These are phyloP conservation scores for Arrhamphus sclerolepis DNA, from an alignment of 2,797 vertebrate species.

Conservation along the genomic window DNA sequence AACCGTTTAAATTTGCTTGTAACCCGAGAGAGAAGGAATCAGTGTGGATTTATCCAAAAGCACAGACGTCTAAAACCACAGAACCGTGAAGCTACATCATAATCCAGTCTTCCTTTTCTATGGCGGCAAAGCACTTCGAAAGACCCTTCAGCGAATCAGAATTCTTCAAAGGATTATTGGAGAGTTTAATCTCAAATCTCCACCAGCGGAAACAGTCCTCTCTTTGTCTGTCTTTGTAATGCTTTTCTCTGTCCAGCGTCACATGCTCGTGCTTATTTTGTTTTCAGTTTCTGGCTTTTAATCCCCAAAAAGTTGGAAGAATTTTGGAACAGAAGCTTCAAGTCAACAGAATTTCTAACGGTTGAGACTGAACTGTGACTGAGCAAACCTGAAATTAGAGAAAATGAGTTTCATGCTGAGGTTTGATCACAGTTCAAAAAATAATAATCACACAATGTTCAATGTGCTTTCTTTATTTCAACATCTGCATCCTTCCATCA, in stretches of 20 bases:
- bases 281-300: too few species aligned
- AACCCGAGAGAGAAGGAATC: too few species aligned
- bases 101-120: too few species aligned
- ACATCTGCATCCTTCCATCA: too few species aligned
- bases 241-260: too few species aligned
- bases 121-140: too few species aligned
- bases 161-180: constrained; percentile 34
- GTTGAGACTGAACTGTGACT: neutral
- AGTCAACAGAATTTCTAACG: neutral
- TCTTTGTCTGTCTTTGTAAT: constrained; percentile 28
- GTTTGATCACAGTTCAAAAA: neutral
- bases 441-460: neutral
- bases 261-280: constrained; percentile 4
- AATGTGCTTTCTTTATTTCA: too few species aligned
- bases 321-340: neutral
- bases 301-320: neutral
- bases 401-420: neutral
- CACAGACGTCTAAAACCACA: too few species aligned
- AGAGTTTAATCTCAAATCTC: neutral
- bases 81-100: too few species aligned
- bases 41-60: too few species aligned
- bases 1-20: too few species aligned
- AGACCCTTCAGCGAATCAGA: too few species aligned
- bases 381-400: neutral
- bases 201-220: constrained; percentile 2